Evolutionary conservation across 1,140 invertebrate genomes (phyloP), one percentile per base, ranked within the genome.

Genomic region (Rhysida immarginata): DNA sequence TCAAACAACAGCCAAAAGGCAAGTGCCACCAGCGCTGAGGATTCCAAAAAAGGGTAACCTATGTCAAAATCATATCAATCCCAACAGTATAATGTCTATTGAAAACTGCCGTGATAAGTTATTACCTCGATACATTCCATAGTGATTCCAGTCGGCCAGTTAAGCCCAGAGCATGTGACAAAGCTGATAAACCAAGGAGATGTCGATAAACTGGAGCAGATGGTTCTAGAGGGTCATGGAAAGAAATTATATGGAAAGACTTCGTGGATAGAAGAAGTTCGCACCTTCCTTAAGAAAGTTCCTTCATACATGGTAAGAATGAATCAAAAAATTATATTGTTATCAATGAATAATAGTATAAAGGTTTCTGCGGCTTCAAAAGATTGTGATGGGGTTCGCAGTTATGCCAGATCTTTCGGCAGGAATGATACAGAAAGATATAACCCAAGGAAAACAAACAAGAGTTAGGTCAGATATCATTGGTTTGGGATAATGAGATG

Each of bases 151-250:
- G 44, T 46, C 20, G 44, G 44, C 8, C 5, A 20, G 20, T 16
- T 54, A 13, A 26, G 27, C 2, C 56, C 48, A 14, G 48, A 57
- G 23, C 50, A 57, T 5, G 25, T 71, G 1, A 63, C 61, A 13
- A 52, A 48, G 2, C 59, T 61, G 44, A 61, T 71, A 1, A 59
- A 64, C 20, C 60, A 67, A 26, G 73, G 73, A 24, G 71, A 76
- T 59, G 24, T 73, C 16, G 65, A 63, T 11, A 66, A 65, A 55
- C 59, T 76, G 13, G 65, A 71, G 49, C 69, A 74, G 59, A 60
- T 76, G n/a, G 65, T 73, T 3, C 56, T 73, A 3, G 70, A 71
- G 1, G 74, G 74, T 1, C 69, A 71, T 54, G 74, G 75, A 2
- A 62, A 69, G 21, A 59, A 71, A 20, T 58, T 75, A 5, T 44